Base-by-base conservation (phyloP, 2,113 vertebrate species). In the Acinonyx jubatus region DNA sequence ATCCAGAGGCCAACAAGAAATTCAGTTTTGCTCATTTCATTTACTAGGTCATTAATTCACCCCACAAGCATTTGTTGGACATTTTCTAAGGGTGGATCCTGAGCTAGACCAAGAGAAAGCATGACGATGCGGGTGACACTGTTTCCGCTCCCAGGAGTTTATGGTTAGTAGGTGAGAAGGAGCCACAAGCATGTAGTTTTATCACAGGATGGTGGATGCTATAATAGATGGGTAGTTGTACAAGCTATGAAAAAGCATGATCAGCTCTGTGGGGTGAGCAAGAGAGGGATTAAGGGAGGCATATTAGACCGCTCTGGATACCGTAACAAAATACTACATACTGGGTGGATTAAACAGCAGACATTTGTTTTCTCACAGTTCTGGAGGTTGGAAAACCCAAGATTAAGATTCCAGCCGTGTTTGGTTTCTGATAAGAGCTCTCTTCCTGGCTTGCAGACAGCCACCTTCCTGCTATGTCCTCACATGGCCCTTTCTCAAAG, bases 181-280 rank as follows among this genome's bases (percentile, higher is more conserved):
- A 45, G 1, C 3, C 21, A 18, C 3, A n/a, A 13, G 25, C 23
- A 1, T 5, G 55, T 3, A 14, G 12, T 9, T 11, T 2, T 19
- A 4, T 23, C 57, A 6, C 15, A 9, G 12, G 38, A 2, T 36
- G 36, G 50, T 25, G 50, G 73, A 5, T 6, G 50, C 29, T 50
- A 13, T 81, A 9, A 10, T 19, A 2, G 69, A 16, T 2, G 50
- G 9, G 3, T n/a, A 4, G 5, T 14, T 73, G n/a, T 55, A 21
- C 4, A 7, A 3, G 11, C 61, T 14, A 19, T 3, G 41, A 38
- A 68, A 45, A 48, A 69, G 76, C 15, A 6, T 73, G 41, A 23
- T 3, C 36, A 5, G 0, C 31, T 48, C 38, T 18, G 15, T 12
- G 25, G 29, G 83, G 4, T 57, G 19, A 94, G 71, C 13, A 18